A percentile compares a stretch with the other conserved stretches of the same genome.
phyloP scores from a whole-genome alignment of 2,113 vertebrate genomes.

The Electrona antarctica region DNA sequence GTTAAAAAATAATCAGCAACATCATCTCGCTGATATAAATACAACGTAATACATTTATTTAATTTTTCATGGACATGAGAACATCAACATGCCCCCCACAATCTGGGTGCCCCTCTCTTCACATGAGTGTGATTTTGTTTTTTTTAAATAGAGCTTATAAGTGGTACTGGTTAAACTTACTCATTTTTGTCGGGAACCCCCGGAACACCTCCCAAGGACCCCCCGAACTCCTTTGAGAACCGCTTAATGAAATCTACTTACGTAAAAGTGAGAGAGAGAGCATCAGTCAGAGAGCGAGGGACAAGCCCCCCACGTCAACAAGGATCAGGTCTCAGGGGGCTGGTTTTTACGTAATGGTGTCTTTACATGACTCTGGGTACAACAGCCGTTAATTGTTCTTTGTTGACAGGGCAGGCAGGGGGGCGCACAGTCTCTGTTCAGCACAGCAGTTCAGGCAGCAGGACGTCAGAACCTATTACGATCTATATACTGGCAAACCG shows the following conservation, averaged over 20 bases:
- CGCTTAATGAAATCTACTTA: background rate
- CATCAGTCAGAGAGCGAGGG: background rate
- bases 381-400: conserved; percentile 26
- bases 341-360: background rate
- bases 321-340: background rate
- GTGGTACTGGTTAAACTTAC: too few relatives aligned
- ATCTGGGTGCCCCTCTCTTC: too few relatives aligned
- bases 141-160: too few relatives aligned
- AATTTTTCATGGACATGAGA: too few relatives aligned
- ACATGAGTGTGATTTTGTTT: too few relatives aligned
- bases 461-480: conserved; percentile 21
- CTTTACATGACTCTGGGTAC: background rate
- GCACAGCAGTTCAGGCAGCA: background rate
- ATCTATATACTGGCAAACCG: background rate
- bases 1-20: too few relatives aligned
- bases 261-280: background rate
- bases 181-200: too few relatives aligned
- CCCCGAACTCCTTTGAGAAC: too few relatives aligned
- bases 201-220: too few relatives aligned
- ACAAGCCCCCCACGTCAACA: background rate
- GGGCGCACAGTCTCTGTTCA: conserved; percentile 7
- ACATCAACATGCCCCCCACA: too few relatives aligned
- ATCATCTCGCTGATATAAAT: too few relatives aligned
- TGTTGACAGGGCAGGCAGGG: background rate
- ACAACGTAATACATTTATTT: too few relatives aligned